Base-by-base conservation (phyloP, 2,113 vertebrate species). In the Centrocercus urophasianus region DNA sequence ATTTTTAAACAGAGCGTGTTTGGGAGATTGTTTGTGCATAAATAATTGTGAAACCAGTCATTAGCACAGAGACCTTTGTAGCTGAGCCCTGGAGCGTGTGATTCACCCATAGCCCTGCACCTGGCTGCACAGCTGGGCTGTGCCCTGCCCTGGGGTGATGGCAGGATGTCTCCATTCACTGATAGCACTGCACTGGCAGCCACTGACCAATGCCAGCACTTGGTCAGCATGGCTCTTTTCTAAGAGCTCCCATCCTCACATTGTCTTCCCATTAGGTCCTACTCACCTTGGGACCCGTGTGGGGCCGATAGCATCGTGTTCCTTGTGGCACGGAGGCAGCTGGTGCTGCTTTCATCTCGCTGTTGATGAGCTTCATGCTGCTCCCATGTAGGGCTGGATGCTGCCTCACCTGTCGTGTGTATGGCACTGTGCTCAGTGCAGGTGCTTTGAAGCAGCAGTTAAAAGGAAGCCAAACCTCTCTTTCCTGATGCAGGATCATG, bases 41-140 rank as follows among this genome's bases (percentile, higher is more conserved):
- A 84, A 73, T 87, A 76, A 84, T 72, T 38, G 59, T 60, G 91
- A 83, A 93, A 67, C 22, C 48, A 36, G 5, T 83, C 54, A 69
- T 80, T 89, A 76, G 59, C 34, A 40, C 22, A 6, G 19, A 91
- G 69, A 60, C 20, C 69, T 89, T 24, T 34, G 13, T 70, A 76
- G 64, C 47, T 64, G 38, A 79, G n/a, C 36, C 14, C 59, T 48
- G 59, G 30, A 34, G 72, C 4, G 47, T 9, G 1, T 52, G 77
- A 50, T 34, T 60, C 64, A 69, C 45, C 59, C 38, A 19, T 32
- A 34, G 19, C 36, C 40, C 69, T 72, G 71, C 67, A 59, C 63
- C 79, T 66, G 67, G 12, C 27, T 34, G 6, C 79, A 59, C 90
- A 86, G 90, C 73, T 76, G 81, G 73, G 67, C 42, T 73, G 43